phyloP scores from a whole-genome alignment of 2,113 vertebrate species.

The Bombycilla garrulus region DNA sequence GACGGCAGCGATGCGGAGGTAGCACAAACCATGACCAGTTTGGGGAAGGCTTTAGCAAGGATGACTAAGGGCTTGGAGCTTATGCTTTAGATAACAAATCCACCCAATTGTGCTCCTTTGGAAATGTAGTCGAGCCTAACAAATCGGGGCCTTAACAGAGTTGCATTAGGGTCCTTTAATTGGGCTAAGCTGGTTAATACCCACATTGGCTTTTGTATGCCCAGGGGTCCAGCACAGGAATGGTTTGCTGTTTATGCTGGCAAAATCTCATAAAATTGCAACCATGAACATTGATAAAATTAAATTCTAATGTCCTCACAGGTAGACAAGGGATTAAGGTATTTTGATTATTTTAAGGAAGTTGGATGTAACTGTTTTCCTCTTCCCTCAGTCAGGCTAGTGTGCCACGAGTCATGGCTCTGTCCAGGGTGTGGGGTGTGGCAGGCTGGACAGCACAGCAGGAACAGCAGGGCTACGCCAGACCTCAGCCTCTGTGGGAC shows the following conservation, averaged over 20 bases:
- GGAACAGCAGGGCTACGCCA: not conserved
- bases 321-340: not conserved
- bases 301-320: not conserved
- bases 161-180: constrained; percentile 53
- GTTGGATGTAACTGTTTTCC: not conserved
- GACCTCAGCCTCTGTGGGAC: not conserved
- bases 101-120: constrained; percentile 41
- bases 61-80: constrained; percentile 56
- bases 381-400: not conserved
- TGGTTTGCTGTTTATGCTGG: not conserved
- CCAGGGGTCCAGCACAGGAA: not conserved
- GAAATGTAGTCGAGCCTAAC: constrained; percentile 41
- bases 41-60: constrained; percentile 50
- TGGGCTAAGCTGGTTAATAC: constrained; percentile 66
- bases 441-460: not conserved
- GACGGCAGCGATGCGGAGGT: not conserved
- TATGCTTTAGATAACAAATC: constrained; percentile 53
- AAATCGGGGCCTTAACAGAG: constrained; percentile 2
- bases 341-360: not conserved
- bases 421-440: not conserved
- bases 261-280: not conserved
- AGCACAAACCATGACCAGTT: constrained; percentile 1
- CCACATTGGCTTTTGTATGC: not conserved
- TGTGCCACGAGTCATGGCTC: not conserved
- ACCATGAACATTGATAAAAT: not conserved